Conservation (phyloP, 2,113 vertebrate genomes). For the Australoheros scitulus region DNA sequence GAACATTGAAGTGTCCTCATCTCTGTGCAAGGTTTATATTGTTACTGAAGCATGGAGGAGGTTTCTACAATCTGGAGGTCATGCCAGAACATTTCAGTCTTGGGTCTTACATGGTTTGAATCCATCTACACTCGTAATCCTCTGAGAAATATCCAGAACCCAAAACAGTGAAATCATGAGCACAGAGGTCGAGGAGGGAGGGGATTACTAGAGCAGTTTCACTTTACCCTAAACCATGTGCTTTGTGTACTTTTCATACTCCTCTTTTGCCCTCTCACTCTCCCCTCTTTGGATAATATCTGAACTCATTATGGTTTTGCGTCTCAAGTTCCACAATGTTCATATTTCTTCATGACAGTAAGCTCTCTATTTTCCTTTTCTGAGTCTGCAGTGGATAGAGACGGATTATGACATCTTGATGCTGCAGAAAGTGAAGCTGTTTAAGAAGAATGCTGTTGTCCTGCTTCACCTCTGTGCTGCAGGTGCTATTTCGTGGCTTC, state of each 20-base stretch:
- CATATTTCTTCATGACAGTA: conserved; percentile 43
- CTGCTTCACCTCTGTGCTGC: conserved; percentile 29
- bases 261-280: conserved; percentile 29
- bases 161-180: conserved; percentile 62
- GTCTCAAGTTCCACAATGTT: conserved; percentile 47
- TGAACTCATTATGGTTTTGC: conserved; percentile 33
- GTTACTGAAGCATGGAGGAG: conserved; percentile 32
- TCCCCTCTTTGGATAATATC: conserved; percentile 36
- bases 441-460: conserved; percentile 5
- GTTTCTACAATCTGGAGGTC: conserved; percentile 30
- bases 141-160: conserved; percentile 50
- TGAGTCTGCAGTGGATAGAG: conserved; percentile 7
- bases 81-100: conserved; percentile 53
- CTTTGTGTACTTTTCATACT: conserved; percentile 50
- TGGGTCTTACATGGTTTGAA: conserved; percentile 47
- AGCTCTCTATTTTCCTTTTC: conserved; percentile 26
- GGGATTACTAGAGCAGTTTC: conserved; percentile 51
- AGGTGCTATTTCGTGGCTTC: conserved; percentile 56
- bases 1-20: conserved; percentile 10
- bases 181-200: conserved; percentile 27
- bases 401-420: conserved; percentile 25
- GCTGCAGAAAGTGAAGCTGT: conserved; percentile 23
- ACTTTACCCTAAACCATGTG: conserved; percentile 62
- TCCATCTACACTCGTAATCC: conserved; percentile 62
- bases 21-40: conserved; percentile 18